Evolutionary conservation across 1,140 invertebrate species (phyloP).

Genomic region (Nephotettix cincticeps): DNA sequence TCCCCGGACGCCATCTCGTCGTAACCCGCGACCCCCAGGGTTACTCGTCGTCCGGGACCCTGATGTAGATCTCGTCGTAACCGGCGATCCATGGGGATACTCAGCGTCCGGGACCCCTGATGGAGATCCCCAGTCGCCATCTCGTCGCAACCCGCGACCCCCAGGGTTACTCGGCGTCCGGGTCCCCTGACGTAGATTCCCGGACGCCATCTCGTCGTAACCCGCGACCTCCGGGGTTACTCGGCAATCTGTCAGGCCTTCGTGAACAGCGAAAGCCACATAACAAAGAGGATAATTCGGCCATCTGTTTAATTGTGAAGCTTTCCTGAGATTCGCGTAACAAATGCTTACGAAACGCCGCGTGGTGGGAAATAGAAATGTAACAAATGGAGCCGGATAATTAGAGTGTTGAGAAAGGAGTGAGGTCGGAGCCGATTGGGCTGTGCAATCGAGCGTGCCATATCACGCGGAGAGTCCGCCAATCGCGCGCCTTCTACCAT

Average conservation of each 20-base stretch:
- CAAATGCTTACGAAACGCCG: not conserved
- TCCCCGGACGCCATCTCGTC: no score
- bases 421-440: not conserved
- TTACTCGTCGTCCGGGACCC: no score
- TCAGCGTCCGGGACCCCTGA: no score
- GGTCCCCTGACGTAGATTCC: no score
- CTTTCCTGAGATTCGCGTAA: not conserved
- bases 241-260: not conserved
- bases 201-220: constrained; percentile 8
- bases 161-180: no score
- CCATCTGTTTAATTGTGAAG: constrained; percentile 5
- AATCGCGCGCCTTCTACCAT: not conserved
- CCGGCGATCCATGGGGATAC: no score
- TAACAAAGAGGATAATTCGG: not conserved
- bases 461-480: constrained; percentile 7
- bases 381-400: constrained; percentile 19
- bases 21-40: not conserved
- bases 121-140: no score
- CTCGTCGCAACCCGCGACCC: no score
- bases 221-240: not conserved
- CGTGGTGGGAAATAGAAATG: constrained; percentile 20
- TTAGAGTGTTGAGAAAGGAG: constrained; percentile 16
- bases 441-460: constrained; percentile 17
- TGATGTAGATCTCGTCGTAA: no score
- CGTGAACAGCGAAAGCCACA: no score